Base-by-base conservation (phyloP, 2,888 invertebrate species). In the Minunthozetes semirufus region DNA sequence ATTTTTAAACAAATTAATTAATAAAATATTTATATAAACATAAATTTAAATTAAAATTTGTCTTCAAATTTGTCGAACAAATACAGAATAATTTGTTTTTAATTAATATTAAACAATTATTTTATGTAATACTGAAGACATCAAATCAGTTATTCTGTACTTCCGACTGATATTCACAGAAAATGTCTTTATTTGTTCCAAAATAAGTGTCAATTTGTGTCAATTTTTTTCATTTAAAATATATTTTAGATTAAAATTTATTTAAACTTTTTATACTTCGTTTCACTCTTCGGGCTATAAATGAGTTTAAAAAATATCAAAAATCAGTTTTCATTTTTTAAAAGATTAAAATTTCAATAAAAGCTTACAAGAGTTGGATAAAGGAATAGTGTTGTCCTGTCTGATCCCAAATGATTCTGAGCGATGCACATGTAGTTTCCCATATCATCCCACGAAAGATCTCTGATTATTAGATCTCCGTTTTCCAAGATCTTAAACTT, bases 401-500 rank as follows among this genome's bases (percentile, higher is more conserved):
- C 79, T 25, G 77, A 61, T 27, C 77, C 77, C 61, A 75, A 56
- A 25, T 76, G 48, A 48, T 80, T 81, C 8, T 42, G 25, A 78
- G 88, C 87, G 0, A 89, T 91, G 81, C 95, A 95, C 0, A 86
- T 88, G 82, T 89, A 93, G 25, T 86, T 86, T 6, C 93, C 94
- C 93, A 93, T 92, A 80, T 92, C 90, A 13, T 85, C 83, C 90
- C 91, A 95, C 59, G 85, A 84, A 9, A 93, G 85, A 15, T 87
- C 85, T 25, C 86, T 84, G 79, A 95, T 90, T 56, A 91, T 81
- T 33, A 95, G 84, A 79, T 91, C 90, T 0, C 94, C 94, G 79
- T 88, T 89, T 4, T 87, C 86, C 76, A 90, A 84, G 76, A 88
- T 79, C 77, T 80, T 77, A 66, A 80, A 81, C 75, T 80, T 81